Evolutionary conservation across 2,888 invertebrate genomes (phyloP), one percentile per base, ranked within the genome.

Genomic region (Nymphalis urticae): DNA sequence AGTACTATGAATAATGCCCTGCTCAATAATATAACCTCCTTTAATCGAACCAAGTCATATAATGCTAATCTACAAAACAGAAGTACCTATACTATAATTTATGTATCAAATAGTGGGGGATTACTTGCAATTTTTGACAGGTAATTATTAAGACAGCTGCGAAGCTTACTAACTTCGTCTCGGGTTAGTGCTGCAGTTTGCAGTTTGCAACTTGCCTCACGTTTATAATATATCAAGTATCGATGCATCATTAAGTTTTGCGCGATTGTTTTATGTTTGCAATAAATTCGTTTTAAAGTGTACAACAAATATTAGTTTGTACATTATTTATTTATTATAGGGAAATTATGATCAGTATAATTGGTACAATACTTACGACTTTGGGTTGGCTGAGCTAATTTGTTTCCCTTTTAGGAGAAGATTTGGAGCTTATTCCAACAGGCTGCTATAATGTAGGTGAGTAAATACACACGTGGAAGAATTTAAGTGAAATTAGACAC

Each of bases 231-330:
- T 71, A 73, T 75, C 73, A 62, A 65, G 73, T 73, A 75, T 74
- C 74, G 74, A 66, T 70, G 70, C 72, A 74, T 75, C 72, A 75
- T 73, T 72, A 70, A 68, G 68, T 73, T 70, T 72, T 53, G 32
- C 56, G 60, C 27, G 63, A 48, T n/a, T 48, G 27, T 58, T 58
- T 19, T 58, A 48, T 17, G 8, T 47, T 54, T n/a, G 1, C n/a
- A 1, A 42, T 58, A 42, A 58, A 21, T 58, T 58, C 2, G 6
- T 54, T 27, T 5, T 21, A 24, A 24, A 24, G 13, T 42, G 42
- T 42, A 13, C 1, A 42, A 42, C 13, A 42, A 13, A 13, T 42
- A 4, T 42, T 42, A 42, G 13, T 10, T 10, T 42, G 13, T 32
- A 32, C 0, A 32, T 13, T 42, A 50, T 50, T 50, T 50, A n/a